phyloP scores from a whole-genome alignment of 2,113 vertebrate genomes.

The Zingel zingel region DNA sequence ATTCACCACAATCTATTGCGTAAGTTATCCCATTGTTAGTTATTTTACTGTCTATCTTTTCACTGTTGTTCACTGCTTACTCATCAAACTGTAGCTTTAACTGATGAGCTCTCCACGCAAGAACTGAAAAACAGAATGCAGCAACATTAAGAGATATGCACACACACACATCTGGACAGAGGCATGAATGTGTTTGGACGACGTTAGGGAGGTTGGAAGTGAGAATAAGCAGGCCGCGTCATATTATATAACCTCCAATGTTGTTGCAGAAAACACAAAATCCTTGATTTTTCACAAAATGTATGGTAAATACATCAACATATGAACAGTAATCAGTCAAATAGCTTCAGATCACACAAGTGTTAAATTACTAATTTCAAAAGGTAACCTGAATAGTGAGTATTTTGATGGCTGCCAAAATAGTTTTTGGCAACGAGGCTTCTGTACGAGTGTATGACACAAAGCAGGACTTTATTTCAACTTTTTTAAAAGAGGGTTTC shows the following conservation, averaged over 20 bases:
- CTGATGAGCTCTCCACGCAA: constrained; percentile 14
- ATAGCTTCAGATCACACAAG: not conserved
- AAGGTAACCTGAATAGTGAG: not conserved
- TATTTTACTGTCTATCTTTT: constrained; percentile 1
- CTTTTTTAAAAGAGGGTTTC: not conserved
- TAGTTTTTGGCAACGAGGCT: not conserved
- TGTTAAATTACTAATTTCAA: not conserved
- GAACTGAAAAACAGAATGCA: not conserved
- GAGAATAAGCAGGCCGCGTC: constrained; percentile 5
- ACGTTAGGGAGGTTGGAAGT: not conserved
- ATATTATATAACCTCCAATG: not conserved
- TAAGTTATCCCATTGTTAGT: not conserved
- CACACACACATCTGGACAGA: constrained; percentile 12
- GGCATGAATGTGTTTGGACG: not conserved
- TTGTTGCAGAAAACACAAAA: not conserved
- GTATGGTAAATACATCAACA: not conserved
- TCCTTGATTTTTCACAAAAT: constrained; percentile 8
- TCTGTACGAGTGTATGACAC: not conserved
- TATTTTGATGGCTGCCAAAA: not conserved
- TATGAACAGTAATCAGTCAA: no score
- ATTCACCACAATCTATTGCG: not conserved
- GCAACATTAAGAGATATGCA: not conserved
- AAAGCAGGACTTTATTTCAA: not conserved
- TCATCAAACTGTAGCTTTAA: constrained; percentile 27
- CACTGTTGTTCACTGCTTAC: not conserved